A percentile compares a stretch with the other conserved stretches of the same genome.
phyloP scores from a whole-genome alignment of 2,113 vertebrate species.

The Ia io region DNA sequence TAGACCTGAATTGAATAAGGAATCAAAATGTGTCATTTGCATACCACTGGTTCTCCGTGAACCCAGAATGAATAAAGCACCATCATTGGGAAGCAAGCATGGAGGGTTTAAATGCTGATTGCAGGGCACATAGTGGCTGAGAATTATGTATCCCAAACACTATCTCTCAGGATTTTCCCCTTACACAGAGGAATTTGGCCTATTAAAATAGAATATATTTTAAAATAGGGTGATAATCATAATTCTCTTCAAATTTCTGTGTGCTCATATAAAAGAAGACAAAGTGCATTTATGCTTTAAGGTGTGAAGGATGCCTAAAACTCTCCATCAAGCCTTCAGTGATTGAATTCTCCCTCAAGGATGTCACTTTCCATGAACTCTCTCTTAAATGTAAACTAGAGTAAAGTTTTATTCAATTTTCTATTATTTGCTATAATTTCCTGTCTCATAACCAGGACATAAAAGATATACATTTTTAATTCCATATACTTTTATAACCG shows the following conservation, averaged over 20 bases:
- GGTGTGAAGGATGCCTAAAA: neutral
- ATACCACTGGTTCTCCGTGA: neutral
- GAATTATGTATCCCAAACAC: neutral
- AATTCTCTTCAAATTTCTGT: neutral
- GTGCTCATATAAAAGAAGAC: neutral
- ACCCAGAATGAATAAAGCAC: neutral
- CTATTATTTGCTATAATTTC: neutral
- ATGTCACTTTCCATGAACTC: neutral
- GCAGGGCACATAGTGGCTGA: neutral
- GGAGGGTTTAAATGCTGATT: neutral
- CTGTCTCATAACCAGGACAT: neutral
- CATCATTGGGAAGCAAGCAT: neutral
- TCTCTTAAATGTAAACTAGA: neutral
- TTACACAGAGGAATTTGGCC: neutral
- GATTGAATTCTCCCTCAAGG: neutral
- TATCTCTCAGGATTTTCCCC: neutral
- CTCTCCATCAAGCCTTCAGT: neutral
- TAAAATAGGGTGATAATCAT: neutral
- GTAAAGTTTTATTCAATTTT: neutral
- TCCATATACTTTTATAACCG: neutral
- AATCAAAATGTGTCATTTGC: neutral
- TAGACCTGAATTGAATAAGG: neutral
- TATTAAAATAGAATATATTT: neutral
- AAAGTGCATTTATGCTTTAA: neutral
- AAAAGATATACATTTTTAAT: neutral